A percentile compares a stretch with the other conserved stretches of the same genome.
Evolutionary conservation across 2,113 vertebrate genomes (phyloP).

Genomic region (Perca flavescens): DNA sequence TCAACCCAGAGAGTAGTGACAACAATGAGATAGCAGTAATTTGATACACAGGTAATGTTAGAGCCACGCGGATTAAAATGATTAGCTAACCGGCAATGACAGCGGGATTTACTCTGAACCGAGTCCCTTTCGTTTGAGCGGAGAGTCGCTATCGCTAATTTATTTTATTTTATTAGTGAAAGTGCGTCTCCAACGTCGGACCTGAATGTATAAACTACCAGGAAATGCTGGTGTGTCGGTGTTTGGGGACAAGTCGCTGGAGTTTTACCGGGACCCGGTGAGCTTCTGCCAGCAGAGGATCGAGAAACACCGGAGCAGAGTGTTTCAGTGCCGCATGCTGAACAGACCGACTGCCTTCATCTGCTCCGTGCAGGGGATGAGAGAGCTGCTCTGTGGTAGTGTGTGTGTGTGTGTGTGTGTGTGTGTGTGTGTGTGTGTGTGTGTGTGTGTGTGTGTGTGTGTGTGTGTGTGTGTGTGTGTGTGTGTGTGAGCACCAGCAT

Average conservation of each 20-base stretch:
- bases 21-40: conserved; percentile 18
- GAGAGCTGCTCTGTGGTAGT: conserved; percentile 75
- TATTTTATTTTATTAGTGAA: neutral
- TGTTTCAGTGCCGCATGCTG: conserved; percentile 75
- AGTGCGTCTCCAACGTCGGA: neutral
- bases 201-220: conserved; percentile 74
- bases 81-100: neutral
- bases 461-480: too few relatives aligned
- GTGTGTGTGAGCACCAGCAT: neutral
- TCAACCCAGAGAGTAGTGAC: conserved; percentile 10
- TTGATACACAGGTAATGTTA: neutral
- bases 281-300: conserved; percentile 70
- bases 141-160: neutral
- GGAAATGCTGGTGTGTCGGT: conserved; percentile 75
- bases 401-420: neutral
- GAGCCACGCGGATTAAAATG: neutral
- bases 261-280: conserved; percentile 81
- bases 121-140: neutral
- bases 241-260: conserved; percentile 79
- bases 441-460: neutral
- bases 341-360: conserved; percentile 78
- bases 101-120: neutral
- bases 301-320: conserved; percentile 70
- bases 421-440: neutral
- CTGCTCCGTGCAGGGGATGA: conserved; percentile 74